A percentile compares a stretch with the other conserved stretches of the same genome.
Evolutionary conservation across 2,888 invertebrate genomes (phyloP).

Genomic region (Carpatolechia fugitivella): DNA sequence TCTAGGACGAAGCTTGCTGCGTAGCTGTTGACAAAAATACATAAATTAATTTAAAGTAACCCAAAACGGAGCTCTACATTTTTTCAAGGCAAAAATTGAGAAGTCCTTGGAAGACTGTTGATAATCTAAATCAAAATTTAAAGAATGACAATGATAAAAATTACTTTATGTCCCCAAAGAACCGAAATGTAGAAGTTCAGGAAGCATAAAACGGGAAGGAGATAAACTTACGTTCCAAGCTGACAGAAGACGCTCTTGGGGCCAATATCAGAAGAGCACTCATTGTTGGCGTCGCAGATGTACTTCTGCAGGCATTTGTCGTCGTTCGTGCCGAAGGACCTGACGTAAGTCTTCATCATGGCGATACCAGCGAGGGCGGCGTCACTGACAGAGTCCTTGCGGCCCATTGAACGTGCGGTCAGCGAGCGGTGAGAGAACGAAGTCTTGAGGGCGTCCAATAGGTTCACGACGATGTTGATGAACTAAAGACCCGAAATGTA

Average conservation of each 20-base stretch:
- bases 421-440: slow-evolving; percentile 95
- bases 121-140: too few species aligned
- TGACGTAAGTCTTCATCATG: slow-evolving; percentile 93
- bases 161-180: too few species aligned
- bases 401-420: slow-evolving; percentile 90
- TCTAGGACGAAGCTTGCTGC: slow-evolving; percentile 92
- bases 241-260: slow-evolving; percentile 93
- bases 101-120: too few species aligned
- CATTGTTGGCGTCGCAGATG: slow-evolving; percentile 93
- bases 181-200: too few species aligned
- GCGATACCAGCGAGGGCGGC: slow-evolving; percentile 92
- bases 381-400: slow-evolving; percentile 93
- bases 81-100: too few species aligned
- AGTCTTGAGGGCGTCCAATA: slow-evolving; percentile 94
- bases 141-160: too few species aligned
- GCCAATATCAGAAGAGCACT: slow-evolving; percentile 90
- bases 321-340: slow-evolving; percentile 87
- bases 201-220: too few species aligned
- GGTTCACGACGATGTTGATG: slow-evolving; percentile 94
- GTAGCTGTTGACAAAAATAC: slow-evolving; percentile 78
- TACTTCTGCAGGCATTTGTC: slow-evolving; percentile 92
- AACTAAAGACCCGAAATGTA: slow-evolving; percentile 80
- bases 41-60: too few species aligned
- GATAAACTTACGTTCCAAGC: slow-evolving; percentile 90
- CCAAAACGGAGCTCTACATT: too few species aligned